A percentile compares a stretch with the other conserved stretches of the same genome.
Evolutionary conservation across 2,888 invertebrate species (phyloP).

Genomic region (Drosophila maculinotata): DNA sequence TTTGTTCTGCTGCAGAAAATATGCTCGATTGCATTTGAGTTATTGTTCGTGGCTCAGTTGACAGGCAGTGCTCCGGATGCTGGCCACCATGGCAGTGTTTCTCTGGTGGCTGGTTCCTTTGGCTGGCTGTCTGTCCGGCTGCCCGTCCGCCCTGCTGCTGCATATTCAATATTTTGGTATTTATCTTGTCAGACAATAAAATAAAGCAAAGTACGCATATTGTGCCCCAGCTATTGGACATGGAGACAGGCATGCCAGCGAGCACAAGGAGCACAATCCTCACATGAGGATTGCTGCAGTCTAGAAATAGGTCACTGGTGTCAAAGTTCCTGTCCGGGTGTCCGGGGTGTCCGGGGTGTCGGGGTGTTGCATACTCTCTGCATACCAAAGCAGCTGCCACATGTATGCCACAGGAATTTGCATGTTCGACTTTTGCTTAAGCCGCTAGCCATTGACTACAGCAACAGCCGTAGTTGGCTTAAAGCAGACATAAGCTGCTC

Average conservation of each 20-base stretch:
- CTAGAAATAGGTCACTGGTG: constrained; percentile 56
- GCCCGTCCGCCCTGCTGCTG: constrained; percentile 29
- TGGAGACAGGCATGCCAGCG: constrained; percentile 14
- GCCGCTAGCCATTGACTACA: constrained; percentile 33
- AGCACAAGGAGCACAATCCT: background rate
- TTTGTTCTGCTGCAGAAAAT: constrained; percentile 66
- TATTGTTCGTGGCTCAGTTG: constrained; percentile 66
- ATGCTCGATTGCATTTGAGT: constrained; percentile 81
- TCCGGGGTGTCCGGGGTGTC: constrained; percentile 20
- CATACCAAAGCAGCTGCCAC: constrained; percentile 39
- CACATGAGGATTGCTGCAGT: constrained; percentile 12
- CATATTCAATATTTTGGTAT: constrained; percentile 79
- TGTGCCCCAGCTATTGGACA: constrained; percentile 33
- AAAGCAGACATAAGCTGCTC: constrained; percentile 29
- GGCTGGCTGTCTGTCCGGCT: too few species aligned
- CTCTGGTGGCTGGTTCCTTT: constrained; percentile 15
- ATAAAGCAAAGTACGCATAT: constrained; percentile 75
- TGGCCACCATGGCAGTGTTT: constrained; percentile 19
- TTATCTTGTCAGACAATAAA: constrained; percentile 82
- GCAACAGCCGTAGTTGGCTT: constrained; percentile 25
- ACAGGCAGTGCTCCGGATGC: constrained; percentile 37
- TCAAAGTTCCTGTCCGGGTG: constrained; percentile 47
- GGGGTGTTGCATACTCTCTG: constrained; percentile 14
- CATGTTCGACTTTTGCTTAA: constrained; percentile 61
- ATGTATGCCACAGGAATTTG: constrained; percentile 67